Base-by-base conservation (phyloP, 2,888 invertebrate genomes). In the Leptopilina drosophilae region DNA sequence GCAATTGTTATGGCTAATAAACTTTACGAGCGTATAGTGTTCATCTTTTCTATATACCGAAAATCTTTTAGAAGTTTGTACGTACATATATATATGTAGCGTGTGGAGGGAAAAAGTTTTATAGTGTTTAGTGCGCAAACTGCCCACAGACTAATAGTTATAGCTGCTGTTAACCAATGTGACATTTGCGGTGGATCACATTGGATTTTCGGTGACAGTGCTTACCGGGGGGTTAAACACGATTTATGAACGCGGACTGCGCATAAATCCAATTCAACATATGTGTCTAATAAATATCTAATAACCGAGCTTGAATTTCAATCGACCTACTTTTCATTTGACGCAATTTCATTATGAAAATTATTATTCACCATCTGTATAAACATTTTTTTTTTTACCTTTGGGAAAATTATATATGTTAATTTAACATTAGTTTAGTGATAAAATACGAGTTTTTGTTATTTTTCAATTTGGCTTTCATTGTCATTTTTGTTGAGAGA, bases 151-250 rank as follows among this genome's bases (percentile, higher is more conserved):
- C 33, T 73, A 56, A 73, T 53, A 56, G 73, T 73, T 73, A 53
- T 53, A 53, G 73, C 53, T 56, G 56, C 56, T 73, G 56, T 56
- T 73, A 73, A 33, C 33, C 73, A 56, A 33, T 53, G 53, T 56
- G 73, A 73, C 73, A 73, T 73, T 73, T 73, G 73, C 73, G 73
- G 56, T 73, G 73, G 73, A 56, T 73, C 73, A 73, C 33, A 56
- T 56, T 73, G 73, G 73, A 73, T 33, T 73, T 62, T 56, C 33
- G 56, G 56, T 56, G 40, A n/a, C 33, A 33, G 53, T 14, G 33
- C 33, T 62, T 62, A 62, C 62, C n/a, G 64, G 15, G 20, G 73
- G 56, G 73, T 73, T 33, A 53, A 33, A 33, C 12, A 73, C 26
- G 73, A 56, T 73, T 73, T 73, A 56, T 33, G 73, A 56, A 73